Conservation (phyloP, 2,113 vertebrate species). For the Aptenodytes patagonicus region DNA sequence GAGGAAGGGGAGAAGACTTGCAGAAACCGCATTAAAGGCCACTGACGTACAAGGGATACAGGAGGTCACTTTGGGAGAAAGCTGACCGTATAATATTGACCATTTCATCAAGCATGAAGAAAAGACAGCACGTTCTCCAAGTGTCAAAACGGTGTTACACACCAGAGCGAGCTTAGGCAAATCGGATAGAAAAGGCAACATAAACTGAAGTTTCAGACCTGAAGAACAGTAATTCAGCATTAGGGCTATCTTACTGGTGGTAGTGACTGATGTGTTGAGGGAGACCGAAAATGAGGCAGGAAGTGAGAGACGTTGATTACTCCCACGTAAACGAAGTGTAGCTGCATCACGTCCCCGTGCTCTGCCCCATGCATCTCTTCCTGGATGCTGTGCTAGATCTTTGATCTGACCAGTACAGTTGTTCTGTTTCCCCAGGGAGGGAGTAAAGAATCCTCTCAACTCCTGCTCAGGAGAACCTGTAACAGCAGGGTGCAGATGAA, state of each 20-base stretch:
- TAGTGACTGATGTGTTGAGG: not conserved
- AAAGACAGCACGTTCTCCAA: not conserved
- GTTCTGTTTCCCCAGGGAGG: not conserved
- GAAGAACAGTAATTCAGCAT: not conserved
- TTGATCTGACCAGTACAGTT: not conserved
- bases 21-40: not conserved
- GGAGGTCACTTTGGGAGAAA: not conserved
- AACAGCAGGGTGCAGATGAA: not conserved
- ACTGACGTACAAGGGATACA: not conserved
- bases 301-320: no score
- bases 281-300: not conserved
- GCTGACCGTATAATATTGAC: not conserved
- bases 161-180: not conserved
- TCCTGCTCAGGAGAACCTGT: not conserved
- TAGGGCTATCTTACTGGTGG: not conserved
- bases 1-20: not conserved
- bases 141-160: not conserved
- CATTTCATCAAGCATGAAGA: not conserved
- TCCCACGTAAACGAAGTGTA: accelerated
- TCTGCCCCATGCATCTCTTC: not conserved
- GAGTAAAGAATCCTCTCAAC: not conserved
- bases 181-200: not conserved
- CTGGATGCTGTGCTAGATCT: not conserved
- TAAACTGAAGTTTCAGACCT: not conserved
- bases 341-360: accelerated